Evolutionary conservation across 2,888 invertebrate species (phyloP).

Genomic region (Mesoligia furuncula): DNA sequence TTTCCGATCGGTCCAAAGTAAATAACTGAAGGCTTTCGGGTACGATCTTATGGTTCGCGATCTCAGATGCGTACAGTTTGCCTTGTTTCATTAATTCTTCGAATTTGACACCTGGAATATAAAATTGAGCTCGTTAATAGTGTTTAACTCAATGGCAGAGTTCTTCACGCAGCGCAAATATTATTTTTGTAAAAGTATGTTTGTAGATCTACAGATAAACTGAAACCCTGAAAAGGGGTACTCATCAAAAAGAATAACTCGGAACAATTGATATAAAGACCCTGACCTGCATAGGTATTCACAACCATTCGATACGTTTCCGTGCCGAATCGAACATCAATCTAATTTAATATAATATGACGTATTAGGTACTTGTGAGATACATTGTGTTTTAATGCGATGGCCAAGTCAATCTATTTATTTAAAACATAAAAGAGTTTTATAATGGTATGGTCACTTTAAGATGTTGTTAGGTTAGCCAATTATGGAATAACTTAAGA

Average conservation of each 20-base stretch:
- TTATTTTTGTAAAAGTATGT: neutral
- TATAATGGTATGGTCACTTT: too few relatives aligned
- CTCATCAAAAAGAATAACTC: neutral
- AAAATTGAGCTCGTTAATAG: neutral
- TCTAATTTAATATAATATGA: too few relatives aligned
- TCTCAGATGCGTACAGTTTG: constrained; percentile 88
- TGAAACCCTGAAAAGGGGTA: neutral
- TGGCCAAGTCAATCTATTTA: too few relatives aligned
- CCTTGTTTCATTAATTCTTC: constrained; percentile 90
- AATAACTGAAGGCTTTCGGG: constrained; percentile 89
- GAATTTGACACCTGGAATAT: constrained; percentile 89
- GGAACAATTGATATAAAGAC: neutral
- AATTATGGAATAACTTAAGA: too few relatives aligned
- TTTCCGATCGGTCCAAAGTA: constrained; percentile 74
- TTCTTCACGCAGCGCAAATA: neutral
- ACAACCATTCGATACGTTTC: neutral
- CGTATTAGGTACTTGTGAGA: too few relatives aligned
- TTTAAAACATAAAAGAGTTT: too few relatives aligned
- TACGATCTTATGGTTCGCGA: constrained; percentile 90
- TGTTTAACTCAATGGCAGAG: neutral
- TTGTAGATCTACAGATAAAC: neutral
- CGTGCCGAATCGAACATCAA: neutral
- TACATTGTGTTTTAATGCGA: too few relatives aligned
- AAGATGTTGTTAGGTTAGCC: too few relatives aligned
- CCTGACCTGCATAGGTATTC: neutral